These are phyloP conservation scores for Drosophila hamatofila DNA, from an alignment of 2,888 invertebrate genomes.

Conservation along the genomic window DNA sequence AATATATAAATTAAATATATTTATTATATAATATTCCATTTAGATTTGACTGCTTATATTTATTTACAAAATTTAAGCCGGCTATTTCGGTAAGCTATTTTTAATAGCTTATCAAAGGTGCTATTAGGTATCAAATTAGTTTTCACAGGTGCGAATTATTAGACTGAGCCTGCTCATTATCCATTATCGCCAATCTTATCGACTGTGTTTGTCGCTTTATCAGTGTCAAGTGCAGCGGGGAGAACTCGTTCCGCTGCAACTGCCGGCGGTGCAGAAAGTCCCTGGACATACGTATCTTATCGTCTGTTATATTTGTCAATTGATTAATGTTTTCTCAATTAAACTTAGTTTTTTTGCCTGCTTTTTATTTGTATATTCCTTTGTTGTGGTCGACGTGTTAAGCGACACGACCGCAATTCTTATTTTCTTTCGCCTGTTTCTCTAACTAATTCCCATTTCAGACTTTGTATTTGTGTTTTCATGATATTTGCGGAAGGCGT, in stretches of 20 bases:
- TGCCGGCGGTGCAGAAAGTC: background rate
- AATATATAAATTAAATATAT: background rate
- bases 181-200: background rate
- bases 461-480: constrained; percentile 44
- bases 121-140: background rate
- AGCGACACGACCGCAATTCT: constrained; percentile 53
- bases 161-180: background rate
- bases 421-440: constrained; percentile 5
- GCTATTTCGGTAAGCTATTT: no score
- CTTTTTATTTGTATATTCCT: constrained; percentile 30
- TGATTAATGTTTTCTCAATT: constrained; percentile 54
- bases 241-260: constrained; percentile 28
- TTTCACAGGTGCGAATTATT: constrained; percentile 3
- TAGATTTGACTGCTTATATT: background rate
- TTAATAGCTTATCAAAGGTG: background rate
- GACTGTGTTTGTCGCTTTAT: background rate
- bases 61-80: background rate
- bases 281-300: constrained; percentile 65
- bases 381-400: constrained; percentile 67
- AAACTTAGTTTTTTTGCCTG: constrained; percentile 12
- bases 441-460: constrained; percentile 9
- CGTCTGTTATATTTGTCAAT: constrained; percentile 29
- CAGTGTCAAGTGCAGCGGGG: constrained; percentile 43
- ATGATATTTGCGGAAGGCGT: constrained; percentile 58
- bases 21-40: background rate